These are phyloP conservation scores for Vesta saturnalis DNA, from an alignment of 2,888 invertebrate species.

Conservation along the genomic window DNA sequence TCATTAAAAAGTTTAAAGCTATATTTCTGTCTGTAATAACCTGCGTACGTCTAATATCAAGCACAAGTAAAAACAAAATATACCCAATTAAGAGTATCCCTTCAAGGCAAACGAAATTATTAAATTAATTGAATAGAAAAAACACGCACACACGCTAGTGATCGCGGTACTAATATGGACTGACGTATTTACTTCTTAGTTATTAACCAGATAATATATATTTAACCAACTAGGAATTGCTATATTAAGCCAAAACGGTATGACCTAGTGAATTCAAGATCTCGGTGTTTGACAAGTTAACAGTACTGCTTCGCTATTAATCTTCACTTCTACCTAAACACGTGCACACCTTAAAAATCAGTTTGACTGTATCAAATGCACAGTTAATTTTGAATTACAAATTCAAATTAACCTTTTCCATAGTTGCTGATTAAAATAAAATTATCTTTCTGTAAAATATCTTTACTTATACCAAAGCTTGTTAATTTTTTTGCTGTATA, in stretches of 20 bases:
- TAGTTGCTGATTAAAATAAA: background rate
- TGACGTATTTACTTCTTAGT: background rate
- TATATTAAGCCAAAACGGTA: background rate
- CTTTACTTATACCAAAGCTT: too few relatives aligned
- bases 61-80: background rate
- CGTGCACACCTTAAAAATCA: background rate
- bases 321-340: background rate
- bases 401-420: background rate
- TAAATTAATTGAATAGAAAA: too few relatives aligned
- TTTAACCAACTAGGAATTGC: background rate
- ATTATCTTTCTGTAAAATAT: background rate
- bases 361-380: background rate
- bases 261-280: background rate
- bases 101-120: background rate
- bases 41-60: background rate
- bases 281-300: background rate
- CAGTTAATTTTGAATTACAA: background rate
- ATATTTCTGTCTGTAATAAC: background rate
- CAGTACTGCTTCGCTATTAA: background rate
- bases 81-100: background rate
- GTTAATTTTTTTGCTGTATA: too few relatives aligned
- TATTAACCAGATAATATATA: background rate
- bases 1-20: too few relatives aligned
- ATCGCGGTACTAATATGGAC: background rate
- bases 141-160: background rate